Base-by-base conservation (phyloP, 1,140 invertebrate genomes). In the Brachionus koreanus region DNA sequence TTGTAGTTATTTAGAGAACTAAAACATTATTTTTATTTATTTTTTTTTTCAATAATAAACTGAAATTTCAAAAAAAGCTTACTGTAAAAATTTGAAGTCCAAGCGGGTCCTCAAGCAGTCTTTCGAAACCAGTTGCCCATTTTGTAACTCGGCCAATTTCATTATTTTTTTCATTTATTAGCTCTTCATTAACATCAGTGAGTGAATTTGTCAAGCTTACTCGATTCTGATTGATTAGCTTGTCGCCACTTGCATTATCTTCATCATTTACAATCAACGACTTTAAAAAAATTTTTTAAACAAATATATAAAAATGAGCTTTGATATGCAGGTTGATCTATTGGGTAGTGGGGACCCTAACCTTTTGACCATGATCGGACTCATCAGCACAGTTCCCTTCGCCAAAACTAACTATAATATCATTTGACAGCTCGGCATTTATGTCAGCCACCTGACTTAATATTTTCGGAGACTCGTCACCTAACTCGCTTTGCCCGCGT, bases 61-160 rank as follows among this genome's bases (percentile, higher is more conserved):
- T n/a, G n/a, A n/a, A n/a, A n/a, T n/a, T n/a, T n/a, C n/a, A n/a
- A n/a, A n/a, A 35, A 10, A n/a, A 19, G 5, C 65, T 69, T 89
- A 95, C 94, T 35, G 94, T 93, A 89, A 98, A 97, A 25, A 94
- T 93, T 85, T 94, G 92, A n/a, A 95, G 90, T 29, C 95, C 96
- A 42, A 91, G 91, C 0, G 92, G 91, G 90, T 97, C 95, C 52
- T 92, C 92, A 46, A 98, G 89, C 83, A 98, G 91, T 85, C 94
- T 94, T 86, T 97, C 95, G 87, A 98, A 94, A 43, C 93, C 93
- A 4, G 92, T 90, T 1, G 94, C 93, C 95, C 96, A 97, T 81
- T 87, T 86, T 5, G 88, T 88, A 52, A 82, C 79, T 49, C 79
- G 79, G 35, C 79, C 79, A 52, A 82, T 82, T 82, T 82, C 57